Evolutionary conservation across 2,888 invertebrate genomes (phyloP), one percentile per base, ranked within the genome.

Genomic region (Dione juno): DNA sequence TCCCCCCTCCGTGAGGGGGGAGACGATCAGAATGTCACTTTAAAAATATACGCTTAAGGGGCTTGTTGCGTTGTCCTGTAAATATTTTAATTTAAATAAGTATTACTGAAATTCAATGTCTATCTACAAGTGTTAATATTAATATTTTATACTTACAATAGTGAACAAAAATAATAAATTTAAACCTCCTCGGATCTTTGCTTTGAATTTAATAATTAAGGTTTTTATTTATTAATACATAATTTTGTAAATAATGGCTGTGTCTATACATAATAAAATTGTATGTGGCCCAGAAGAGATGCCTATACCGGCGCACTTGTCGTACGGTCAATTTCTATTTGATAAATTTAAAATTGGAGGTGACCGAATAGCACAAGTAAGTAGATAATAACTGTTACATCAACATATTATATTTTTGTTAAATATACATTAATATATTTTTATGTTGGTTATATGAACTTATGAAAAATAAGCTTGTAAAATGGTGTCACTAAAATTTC

Each of bases 281-380:
- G 90, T 93, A 48, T 87, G 77, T 61, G 93, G 93, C 14, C 90
- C 92, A 5, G 88, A 89, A 77, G 93, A 93, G 77, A 80, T 83
- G 66, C 78, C 76, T 40, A 91, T 93, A 76, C 92, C 92, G 54
- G 93, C 92, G 1, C 93, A 93, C 82, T 83, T 93, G 72, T 92
- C 92, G 0, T 88, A 93, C 77, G 95, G 94, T 1, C 94, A 95
- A 78, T 94, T 91, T 80, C 76, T 94, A 53, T 87, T 93, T 78
- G 93, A 94, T 75, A 89, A 93, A 75, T 84, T 94, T 45, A 94
- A 90, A 80, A 88, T 86, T 73, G 93, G 93, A 48, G 94, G 92
- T 66, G 81, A 92, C 77, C 86, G 86, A 72, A 84, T 84, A 19
- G 93, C 94, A 50, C 84, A 94, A 85, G 94, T 94, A 85, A 87